Conservation (phyloP, 1,140 invertebrate species). For the Sitobion miscanthi region DNA sequence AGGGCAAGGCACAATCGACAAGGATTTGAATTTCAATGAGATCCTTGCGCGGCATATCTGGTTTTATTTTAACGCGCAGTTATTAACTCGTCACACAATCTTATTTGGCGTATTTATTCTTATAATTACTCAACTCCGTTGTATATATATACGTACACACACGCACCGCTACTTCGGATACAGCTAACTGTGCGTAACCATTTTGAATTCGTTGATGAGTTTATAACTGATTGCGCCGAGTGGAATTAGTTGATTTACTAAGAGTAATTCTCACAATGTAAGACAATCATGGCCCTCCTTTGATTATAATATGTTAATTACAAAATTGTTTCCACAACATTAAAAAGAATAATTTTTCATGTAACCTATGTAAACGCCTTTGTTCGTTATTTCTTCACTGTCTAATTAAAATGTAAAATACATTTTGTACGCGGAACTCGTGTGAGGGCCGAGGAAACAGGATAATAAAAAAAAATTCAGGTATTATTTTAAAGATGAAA, state of each 20-base stretch:
- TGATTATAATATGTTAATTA: slow-evolving; percentile 36
- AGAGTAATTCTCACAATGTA: slow-evolving; percentile 10
- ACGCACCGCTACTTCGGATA: not conserved
- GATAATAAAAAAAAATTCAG: not conserved
- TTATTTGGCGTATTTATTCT: not conserved
- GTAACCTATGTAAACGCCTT: slow-evolving; percentile 25
- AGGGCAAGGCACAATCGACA: not conserved
- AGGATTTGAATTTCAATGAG: not conserved
- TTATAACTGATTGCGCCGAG: slow-evolving; percentile 19
- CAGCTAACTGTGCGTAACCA: slow-evolving; percentile 3
- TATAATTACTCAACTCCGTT: slow-evolving; percentile 9
- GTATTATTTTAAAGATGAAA: not conserved
- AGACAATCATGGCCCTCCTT: not conserved
- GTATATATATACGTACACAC: not conserved
- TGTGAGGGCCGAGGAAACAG: not conserved
- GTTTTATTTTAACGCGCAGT: slow-evolving; percentile 28
- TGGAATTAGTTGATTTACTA: not conserved
- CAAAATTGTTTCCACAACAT: slow-evolving; percentile 6
- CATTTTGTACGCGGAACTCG: not conserved
- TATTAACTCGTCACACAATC: slow-evolving; percentile 23
- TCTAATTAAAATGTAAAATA: slow-evolving; percentile 19
- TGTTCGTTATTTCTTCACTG: not conserved
- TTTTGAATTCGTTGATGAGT: slow-evolving; percentile 36
- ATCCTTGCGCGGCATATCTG: not conserved
- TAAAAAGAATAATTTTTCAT: not conserved